A percentile compares a stretch with the other conserved stretches of the same genome.
phyloP scores from a whole-genome alignment of 2,797 vertebrate genomes.

The Sebastes wilsoni region DNA sequence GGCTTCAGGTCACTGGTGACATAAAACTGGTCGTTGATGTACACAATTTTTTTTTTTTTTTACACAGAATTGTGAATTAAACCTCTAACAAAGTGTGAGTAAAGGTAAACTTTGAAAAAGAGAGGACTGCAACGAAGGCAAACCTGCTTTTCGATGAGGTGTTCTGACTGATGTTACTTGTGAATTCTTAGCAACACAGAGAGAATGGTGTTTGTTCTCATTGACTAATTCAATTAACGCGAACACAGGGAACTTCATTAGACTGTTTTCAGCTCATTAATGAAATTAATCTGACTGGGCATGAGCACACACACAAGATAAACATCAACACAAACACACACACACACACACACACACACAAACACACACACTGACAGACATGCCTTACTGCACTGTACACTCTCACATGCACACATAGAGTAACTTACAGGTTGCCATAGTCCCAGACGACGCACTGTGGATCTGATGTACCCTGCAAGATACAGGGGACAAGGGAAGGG shows the following conservation, averaged over 20 bases:
- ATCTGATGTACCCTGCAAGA: constrained; percentile 92
- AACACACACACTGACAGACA: neutral
- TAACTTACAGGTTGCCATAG: constrained; percentile 93
- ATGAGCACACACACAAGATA: constrained; percentile 33
- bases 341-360: neutral
- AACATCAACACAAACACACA: constrained; percentile 21
- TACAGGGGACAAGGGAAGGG: constrained; percentile 7
- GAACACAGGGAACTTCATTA: constrained; percentile 67
- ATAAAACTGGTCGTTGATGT: neutral
- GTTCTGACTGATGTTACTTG: constrained; percentile 31
- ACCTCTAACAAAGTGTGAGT: neutral
- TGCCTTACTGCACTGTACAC: neutral
- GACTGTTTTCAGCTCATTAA: constrained; percentile 60
- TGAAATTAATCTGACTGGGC: constrained; percentile 58
- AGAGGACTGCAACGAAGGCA: neutral
- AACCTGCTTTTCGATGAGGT: constrained; percentile 9
- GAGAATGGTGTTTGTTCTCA: constrained; percentile 52
- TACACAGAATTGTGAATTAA: neutral
- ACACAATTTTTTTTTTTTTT: too few species aligned
- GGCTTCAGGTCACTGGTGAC: constrained; percentile 12
- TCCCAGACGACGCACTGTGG: constrained; percentile 96
- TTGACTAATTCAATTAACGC: constrained; percentile 71
- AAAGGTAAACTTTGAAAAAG: neutral
- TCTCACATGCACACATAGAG: constrained; percentile 22
- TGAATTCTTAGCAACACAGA: constrained; percentile 46